A percentile compares a stretch with the other conserved stretches of the same genome.
Conservation (phyloP, 2,113 vertebrate species). For the Chlorocebus sabaeus region DNA sequence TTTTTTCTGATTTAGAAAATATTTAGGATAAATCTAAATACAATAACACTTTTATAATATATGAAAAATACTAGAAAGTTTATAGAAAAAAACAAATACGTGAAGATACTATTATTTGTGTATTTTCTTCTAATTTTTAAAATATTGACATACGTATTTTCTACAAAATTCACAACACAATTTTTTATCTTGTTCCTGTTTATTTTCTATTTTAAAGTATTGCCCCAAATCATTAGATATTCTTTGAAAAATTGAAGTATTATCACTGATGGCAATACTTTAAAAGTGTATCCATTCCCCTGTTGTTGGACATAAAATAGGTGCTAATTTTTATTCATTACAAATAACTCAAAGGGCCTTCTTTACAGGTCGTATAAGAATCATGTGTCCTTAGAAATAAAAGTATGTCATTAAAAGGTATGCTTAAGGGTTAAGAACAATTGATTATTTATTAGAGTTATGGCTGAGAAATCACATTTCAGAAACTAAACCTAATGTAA, state of each 20-base stretch:
- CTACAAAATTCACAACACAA: background rate
- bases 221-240: background rate
- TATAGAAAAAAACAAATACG: background rate
- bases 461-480: background rate
- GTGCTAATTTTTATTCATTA: constrained; percentile 3
- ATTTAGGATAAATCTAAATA: background rate
- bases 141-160: background rate
- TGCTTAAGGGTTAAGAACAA: background rate
- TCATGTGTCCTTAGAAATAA: background rate
- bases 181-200: background rate
- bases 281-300: background rate
- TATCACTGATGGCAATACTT: background rate
- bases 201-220: background rate
- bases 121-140: background rate
- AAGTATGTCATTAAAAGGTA: constrained; percentile 36
- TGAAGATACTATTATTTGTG: background rate
- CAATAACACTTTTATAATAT: background rate
- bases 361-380: background rate
- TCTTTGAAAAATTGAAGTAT: constrained; percentile 23
- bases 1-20: constrained; percentile 16
- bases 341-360: background rate
- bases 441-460: constrained; percentile 21
- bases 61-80: constrained; percentile 1
- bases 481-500: background rate
- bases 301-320: background rate